Conservation (phyloP, 1,140 invertebrate genomes). For the Drosophila sturtevanti region DNA sequence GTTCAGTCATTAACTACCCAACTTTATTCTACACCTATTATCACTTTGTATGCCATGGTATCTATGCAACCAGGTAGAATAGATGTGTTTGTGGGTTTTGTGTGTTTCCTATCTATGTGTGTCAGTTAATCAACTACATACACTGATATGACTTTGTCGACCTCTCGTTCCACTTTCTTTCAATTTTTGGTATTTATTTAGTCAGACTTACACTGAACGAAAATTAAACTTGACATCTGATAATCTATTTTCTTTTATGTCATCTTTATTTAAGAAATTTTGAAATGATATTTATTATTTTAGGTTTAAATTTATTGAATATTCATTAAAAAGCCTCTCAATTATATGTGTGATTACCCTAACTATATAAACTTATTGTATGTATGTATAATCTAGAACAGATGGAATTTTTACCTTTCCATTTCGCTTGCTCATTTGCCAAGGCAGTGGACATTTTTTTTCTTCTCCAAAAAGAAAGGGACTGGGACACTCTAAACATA, state of each 20-base stretch:
- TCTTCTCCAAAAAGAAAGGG: background rate
- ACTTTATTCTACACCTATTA: background rate
- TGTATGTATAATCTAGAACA: background rate
- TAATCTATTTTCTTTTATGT: too few species aligned
- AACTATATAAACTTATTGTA: background rate
- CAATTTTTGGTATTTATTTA: background rate
- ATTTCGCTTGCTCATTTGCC: background rate
- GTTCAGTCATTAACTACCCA: background rate
- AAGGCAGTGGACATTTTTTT: slow-evolving; percentile 31
- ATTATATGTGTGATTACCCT: too few species aligned
- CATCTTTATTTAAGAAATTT: too few species aligned
- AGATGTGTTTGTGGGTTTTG: background rate
- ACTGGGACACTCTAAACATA: background rate
- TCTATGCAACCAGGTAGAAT: background rate
- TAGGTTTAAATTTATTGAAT: background rate
- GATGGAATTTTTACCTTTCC: background rate
- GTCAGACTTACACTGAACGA: background rate
- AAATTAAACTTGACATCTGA: background rate
- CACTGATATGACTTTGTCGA: slow-evolving; percentile 2
- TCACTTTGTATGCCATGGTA: slow-evolving; percentile 1
- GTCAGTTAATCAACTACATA: slow-evolving; percentile 59
- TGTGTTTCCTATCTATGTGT: slow-evolving; percentile 55
- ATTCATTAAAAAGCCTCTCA: too few species aligned
- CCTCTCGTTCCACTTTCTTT: background rate
- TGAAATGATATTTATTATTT: too few species aligned